Base-by-base conservation (phyloP, 2,113 vertebrate genomes). In the Microcebus griseorufus region DNA sequence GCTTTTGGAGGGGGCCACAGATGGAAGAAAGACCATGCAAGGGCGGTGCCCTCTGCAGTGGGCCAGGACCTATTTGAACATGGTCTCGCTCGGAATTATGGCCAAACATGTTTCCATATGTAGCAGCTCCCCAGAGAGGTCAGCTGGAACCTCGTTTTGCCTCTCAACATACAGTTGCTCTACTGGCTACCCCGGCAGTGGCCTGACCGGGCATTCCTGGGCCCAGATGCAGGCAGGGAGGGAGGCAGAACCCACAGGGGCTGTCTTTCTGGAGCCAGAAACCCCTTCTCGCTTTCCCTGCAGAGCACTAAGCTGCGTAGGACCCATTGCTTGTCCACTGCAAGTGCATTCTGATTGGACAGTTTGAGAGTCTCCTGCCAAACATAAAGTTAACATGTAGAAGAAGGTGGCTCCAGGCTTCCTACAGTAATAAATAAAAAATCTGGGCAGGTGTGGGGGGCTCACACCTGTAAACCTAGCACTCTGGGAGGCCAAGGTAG, bases 301-400 rank as follows among this genome's bases (percentile, higher is more conserved):
- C 8, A 6, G 25, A 0, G 1, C 1, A 1, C 37, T 11, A 1
- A 9, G 6, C 5, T 13, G 42, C 5, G 2, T 6, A 3, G 11
- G 64, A 4, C 48, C 32, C 11, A 2, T 0, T 53, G 3, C n/a
- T 8, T 18, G 12, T 5, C 3, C 23, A 2, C 17, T 16, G 7
- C 12, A 9, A 9, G 8, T 0, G 29, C 4, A 8, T 20, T 13
- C 17, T 65, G 48, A 7, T 2, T 13, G 18, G 29, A 67, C 37
- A 45, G 39, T 4, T 0, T 14, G n/a, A 17, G 16, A 64, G 17
- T 3, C 51, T 32, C 45, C 62, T 16, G 51, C 9, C 17, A 0
- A 13, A 53, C 2, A 25, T 34, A 1, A 12, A 11, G 69, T 5
- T n/a, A 70, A 69, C 3, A 0, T 6, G 6, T 1, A 37, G 53